Evolutionary conservation across 2,888 invertebrate species (phyloP).

Genomic region (Drosophila robusta): DNA sequence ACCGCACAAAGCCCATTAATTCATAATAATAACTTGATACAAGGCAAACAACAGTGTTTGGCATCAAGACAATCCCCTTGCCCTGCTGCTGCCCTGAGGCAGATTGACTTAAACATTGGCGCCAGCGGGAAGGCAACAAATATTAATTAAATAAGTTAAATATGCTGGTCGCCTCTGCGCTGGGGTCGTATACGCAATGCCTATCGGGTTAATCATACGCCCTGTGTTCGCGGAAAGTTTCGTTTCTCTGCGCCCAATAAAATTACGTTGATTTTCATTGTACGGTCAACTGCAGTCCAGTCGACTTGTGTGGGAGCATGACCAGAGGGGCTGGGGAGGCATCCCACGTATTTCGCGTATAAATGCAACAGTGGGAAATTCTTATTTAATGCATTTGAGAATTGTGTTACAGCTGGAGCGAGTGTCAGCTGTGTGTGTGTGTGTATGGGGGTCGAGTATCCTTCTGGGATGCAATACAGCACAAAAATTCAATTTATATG

Average conservation of each 20-base stretch:
- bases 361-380: conserved; percentile 57
- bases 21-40: conserved; percentile 66
- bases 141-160: conserved; percentile 65
- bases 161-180: conserved; percentile 38
- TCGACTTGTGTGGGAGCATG: neutral
- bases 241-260: conserved; percentile 10
- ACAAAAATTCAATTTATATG: conserved; percentile 39
- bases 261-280: conserved; percentile 26
- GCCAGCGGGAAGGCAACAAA: conserved; percentile 39
- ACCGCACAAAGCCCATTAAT: conserved; percentile 65
- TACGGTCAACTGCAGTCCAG: conserved; percentile 9
- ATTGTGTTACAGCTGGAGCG: conserved; percentile 31
- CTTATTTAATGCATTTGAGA: conserved; percentile 70
- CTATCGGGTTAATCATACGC: conserved; percentile 50
- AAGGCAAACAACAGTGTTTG: conserved; percentile 32
- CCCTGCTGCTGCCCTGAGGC: neutral
- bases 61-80: too few species aligned
- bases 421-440: neutral
- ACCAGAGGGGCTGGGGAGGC: neutral
- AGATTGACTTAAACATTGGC: conserved; percentile 5
- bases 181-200: conserved; percentile 29
- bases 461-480: conserved; percentile 1
- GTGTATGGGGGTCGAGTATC: too few species aligned
- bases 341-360: conserved; percentile 27
- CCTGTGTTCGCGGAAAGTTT: conserved; percentile 24